phyloP scores from a whole-genome alignment of 2,797 vertebrate genomes.

The Tokudaia tokunoshimensis region DNA sequence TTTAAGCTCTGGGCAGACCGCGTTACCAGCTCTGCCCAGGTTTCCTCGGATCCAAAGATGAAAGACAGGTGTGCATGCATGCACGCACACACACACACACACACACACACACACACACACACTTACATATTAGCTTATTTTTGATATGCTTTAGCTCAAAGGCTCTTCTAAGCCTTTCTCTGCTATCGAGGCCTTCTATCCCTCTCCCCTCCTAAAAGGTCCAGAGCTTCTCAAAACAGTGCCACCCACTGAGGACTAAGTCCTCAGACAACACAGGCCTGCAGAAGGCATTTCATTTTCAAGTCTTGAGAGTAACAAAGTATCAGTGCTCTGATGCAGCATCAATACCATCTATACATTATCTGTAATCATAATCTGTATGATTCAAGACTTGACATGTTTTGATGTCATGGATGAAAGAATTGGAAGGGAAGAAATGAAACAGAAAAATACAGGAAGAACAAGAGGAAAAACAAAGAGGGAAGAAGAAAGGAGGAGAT shows the following conservation, averaged over 20 bases:
- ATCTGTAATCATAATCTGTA: neutral
- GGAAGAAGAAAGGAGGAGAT: neutral
- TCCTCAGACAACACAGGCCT: neutral
- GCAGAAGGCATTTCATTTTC: neutral
- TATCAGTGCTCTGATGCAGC: neutral
- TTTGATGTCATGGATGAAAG: neutral
- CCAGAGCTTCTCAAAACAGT: neutral
- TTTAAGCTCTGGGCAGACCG: neutral
- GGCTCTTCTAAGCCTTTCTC: neutral
- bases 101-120: no score
- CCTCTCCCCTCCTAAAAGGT: neutral
- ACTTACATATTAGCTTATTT: neutral
- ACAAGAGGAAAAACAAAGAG: neutral
- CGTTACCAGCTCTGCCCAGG: neutral
- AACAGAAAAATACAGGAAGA: neutral
- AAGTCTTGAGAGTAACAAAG: neutral
- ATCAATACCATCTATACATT: neutral
- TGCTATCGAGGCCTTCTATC: neutral
- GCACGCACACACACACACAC: no score
- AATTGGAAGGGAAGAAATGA: neutral
- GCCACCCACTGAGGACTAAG: neutral
- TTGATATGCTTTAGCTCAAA: neutral
- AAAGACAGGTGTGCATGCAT: rapidly evolving
- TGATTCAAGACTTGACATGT: neutral
- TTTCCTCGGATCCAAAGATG: neutral